Percentiles rank a stretch among this genome's conserved stretches.
These are phyloP conservation scores for Ianthella basta DNA, from an alignment of 37 sponge, comb jelly and placozoan species.

Conservation along the genomic window DNA sequence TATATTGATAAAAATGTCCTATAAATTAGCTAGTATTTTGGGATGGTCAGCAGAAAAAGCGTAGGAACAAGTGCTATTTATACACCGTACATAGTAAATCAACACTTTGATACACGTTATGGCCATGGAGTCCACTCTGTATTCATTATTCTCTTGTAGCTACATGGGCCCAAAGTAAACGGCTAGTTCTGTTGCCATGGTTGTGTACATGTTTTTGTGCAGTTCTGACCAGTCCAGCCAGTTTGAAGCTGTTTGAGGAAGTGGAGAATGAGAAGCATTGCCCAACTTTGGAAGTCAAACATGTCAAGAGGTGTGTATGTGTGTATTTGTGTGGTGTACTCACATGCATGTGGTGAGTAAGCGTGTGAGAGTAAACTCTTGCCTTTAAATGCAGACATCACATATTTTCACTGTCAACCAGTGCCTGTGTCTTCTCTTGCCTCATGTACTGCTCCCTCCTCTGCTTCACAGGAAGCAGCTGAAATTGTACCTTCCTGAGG, in stretches of 20 bases:
- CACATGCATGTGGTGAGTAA: not conserved
- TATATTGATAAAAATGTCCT: too few species aligned
- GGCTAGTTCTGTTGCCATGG: too few species aligned
- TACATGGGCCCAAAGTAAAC: too few species aligned
- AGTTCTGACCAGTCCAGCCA: constrained; percentile 57
- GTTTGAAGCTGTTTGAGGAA: constrained; percentile 30
- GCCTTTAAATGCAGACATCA: too few species aligned
- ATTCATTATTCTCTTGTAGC: too few species aligned
- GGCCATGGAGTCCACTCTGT: too few species aligned
- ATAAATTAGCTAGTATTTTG: too few species aligned
- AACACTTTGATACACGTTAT: too few species aligned
- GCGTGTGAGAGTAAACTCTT: not conserved
- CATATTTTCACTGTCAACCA: too few species aligned
- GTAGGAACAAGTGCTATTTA: too few species aligned
- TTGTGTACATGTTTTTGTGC: not conserved
- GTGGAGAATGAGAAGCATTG: constrained; percentile 41
- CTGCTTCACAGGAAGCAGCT: constrained; percentile 57
- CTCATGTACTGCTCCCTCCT: too few species aligned
- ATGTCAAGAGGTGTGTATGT: constrained; percentile 68
- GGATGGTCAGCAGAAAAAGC: not conserved
- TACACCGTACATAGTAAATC: too few species aligned
- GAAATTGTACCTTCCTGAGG: constrained; percentile 61
- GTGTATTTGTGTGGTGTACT: not conserved
- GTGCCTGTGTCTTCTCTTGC: not conserved
- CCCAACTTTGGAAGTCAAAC: constrained; percentile 70